Conservation (phyloP, 2,888 invertebrate species). For the Platycnemis pennipes region DNA sequence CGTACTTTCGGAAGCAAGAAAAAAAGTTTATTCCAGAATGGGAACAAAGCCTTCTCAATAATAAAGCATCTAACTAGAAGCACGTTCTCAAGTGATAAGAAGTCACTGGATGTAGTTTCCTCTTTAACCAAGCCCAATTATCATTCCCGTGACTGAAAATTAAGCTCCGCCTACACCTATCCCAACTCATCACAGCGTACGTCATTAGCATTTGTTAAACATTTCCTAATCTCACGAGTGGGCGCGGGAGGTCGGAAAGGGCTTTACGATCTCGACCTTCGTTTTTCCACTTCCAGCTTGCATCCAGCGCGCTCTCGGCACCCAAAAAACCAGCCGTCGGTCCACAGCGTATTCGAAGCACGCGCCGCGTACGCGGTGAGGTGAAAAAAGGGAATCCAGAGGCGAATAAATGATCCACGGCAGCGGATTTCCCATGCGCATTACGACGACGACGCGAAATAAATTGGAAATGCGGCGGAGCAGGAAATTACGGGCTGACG, state of each 20-base stretch:
- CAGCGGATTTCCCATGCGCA: slow-evolving; percentile 20
- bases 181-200: background rate
- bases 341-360: background rate
- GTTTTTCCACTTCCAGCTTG: background rate
- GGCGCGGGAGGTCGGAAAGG: background rate
- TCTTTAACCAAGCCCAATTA: background rate
- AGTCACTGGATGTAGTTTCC: no score
- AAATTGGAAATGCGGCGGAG: slow-evolving; percentile 43
- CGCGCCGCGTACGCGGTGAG: slow-evolving; percentile 18
- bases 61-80: no score
- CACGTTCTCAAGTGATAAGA: no score
- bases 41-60: no score
- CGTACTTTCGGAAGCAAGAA: no score
- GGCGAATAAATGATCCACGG: slow-evolving; percentile 27
- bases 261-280: background rate
- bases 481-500: slow-evolving; percentile 16
- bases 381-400: slow-evolving; percentile 2
- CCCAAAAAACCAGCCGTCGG: background rate
- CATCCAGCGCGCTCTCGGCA: background rate
- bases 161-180: background rate
- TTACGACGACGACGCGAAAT: slow-evolving; percentile 35
- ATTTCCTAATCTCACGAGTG: background rate
- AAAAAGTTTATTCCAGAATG: no score
- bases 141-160: background rate
- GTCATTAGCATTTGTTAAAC: background rate